These are phyloP conservation scores for Phaethon lepturus DNA, from an alignment of 2,113 vertebrate species.

Conservation along the genomic window DNA sequence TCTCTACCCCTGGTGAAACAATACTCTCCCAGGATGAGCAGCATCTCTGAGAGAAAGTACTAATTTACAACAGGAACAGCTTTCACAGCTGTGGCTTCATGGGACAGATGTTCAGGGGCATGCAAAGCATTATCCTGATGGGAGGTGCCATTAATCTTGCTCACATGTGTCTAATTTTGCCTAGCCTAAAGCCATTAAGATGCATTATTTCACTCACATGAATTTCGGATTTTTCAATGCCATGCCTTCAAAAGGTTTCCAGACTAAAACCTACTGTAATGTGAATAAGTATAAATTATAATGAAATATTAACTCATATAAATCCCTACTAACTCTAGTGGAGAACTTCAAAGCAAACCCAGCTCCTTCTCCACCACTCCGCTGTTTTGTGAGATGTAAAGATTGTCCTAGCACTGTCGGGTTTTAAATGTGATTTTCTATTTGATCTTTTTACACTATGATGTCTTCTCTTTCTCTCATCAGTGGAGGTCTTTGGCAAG, in stretches of 20 bases:
- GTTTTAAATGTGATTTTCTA: constrained; percentile 15
- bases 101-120: constrained; percentile 60
- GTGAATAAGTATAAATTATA: constrained; percentile 49
- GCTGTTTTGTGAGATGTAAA: constrained; percentile 21
- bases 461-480: not conserved
- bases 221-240: constrained; percentile 52
- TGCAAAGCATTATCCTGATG: constrained; percentile 31
- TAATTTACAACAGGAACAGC: constrained; percentile 48
- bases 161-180: constrained; percentile 51
- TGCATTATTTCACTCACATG: constrained; percentile 44
- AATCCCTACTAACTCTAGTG: constrained; percentile 43
- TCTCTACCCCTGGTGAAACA: not conserved
- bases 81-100: constrained; percentile 58
- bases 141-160: constrained; percentile 54
- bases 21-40: not conserved
- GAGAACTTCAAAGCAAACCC: constrained; percentile 45
- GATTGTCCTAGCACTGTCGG: not conserved
- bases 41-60: not conserved
- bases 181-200: constrained; percentile 40
- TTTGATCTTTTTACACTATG: not conserved
- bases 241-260: constrained; percentile 48
- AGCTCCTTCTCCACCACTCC: not conserved
- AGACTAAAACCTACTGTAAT: constrained; percentile 24
- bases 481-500: not conserved
- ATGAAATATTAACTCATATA: constrained; percentile 47